A percentile compares a stretch with the other conserved stretches of the same genome.
Conservation (phyloP, 2,888 invertebrate species). For the Tryphoninae sp. region DNA sequence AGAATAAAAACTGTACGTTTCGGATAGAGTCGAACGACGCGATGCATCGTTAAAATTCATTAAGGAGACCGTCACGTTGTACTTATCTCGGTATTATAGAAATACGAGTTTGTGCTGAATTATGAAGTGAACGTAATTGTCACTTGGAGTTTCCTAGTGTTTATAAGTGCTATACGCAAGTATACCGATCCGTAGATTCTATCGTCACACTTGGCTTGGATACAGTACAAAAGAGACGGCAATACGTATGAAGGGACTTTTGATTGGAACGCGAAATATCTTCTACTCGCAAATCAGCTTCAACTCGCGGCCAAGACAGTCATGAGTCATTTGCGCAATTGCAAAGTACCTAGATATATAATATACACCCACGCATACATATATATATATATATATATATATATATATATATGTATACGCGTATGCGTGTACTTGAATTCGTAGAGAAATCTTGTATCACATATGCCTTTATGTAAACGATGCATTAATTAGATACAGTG, state of each 20-base stretch:
- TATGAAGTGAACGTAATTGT: conserved; percentile 32
- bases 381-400: conserved; percentile 40
- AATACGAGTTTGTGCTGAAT: conserved; percentile 58
- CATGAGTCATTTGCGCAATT: conserved; percentile 47
- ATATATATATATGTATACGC: conserved; percentile 25
- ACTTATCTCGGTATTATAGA: conserved; percentile 35
- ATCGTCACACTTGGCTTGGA: conserved; percentile 9
- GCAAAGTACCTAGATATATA: conserved; percentile 47
- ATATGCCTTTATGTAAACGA: conserved; percentile 62
- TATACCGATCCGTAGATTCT: conserved; percentile 30
- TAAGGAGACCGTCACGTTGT: conserved; percentile 50
- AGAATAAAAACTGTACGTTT: conserved; percentile 41
- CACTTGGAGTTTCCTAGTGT: conserved; percentile 33
- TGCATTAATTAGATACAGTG: conserved; percentile 57
- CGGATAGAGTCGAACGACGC: conserved; percentile 33
- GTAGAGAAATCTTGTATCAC: conserved; percentile 61
- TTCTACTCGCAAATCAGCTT: conserved; percentile 50
- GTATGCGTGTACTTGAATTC: conserved; percentile 41
- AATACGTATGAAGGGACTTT: conserved; percentile 37
- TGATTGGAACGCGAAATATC: conserved; percentile 54
- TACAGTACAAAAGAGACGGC: conserved; percentile 55
- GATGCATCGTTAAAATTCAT: conserved; percentile 25
- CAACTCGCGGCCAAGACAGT: conserved; percentile 42
- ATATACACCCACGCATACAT: conserved; percentile 25
- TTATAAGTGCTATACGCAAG: conserved; percentile 22